phyloP scores from a whole-genome alignment of 2,113 vertebrate genomes.

The Bubo scandiacus region DNA sequence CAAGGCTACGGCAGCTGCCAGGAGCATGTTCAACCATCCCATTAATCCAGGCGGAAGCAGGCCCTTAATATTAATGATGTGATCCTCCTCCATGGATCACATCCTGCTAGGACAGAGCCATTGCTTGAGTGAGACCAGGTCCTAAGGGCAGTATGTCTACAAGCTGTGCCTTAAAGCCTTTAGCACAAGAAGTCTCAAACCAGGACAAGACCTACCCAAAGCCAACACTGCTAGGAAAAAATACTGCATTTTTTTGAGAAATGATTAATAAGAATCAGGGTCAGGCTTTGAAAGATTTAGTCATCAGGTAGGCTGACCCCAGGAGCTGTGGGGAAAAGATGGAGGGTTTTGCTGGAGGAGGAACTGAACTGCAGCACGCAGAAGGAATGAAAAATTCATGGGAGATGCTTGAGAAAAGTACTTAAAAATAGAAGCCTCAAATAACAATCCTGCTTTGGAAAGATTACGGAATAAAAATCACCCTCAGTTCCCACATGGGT shows the following conservation, averaged over 20 bases:
- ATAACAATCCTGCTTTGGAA: neutral
- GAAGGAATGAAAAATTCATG: neutral
- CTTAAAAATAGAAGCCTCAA: neutral
- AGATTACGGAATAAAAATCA: neutral
- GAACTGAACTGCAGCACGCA: neutral
- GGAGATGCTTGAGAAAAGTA: neutral
- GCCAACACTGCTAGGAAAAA: rapidly evolving
- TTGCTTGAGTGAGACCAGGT: neutral
- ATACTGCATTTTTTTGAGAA: rapidly evolving
- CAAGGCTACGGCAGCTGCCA: neutral
- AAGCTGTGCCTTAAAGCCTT: neutral
- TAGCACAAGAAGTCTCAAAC: neutral
- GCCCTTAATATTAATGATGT: neutral
- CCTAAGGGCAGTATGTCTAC: neutral
- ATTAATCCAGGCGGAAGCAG: neutral
- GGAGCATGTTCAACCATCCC: neutral
- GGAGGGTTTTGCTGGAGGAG: neutral
- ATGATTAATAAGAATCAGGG: neutral
- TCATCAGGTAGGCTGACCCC: neutral
- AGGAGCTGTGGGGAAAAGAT: neutral
- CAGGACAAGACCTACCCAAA: neutral
- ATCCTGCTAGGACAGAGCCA: neutral
- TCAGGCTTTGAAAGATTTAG: neutral
- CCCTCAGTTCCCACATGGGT: neutral
- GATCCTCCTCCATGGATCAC: neutral